Evolutionary conservation across 2,797 vertebrate species (phyloP).

Genomic region (Masticophis lateralis): DNA sequence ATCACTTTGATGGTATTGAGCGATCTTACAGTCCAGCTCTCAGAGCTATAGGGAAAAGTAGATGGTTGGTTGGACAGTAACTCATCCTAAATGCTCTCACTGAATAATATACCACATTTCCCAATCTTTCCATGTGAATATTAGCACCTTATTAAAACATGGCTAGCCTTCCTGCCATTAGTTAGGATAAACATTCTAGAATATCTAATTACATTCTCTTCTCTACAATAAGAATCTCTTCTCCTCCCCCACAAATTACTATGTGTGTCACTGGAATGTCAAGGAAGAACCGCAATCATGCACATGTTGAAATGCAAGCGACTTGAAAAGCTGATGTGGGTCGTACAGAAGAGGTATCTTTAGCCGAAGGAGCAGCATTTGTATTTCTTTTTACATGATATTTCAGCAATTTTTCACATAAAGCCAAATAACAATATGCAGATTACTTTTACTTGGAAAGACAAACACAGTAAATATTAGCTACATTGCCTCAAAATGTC

Average conservation of each 20-base stretch:
- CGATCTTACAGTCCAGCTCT: neutral
- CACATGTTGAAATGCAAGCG: neutral
- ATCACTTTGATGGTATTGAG: neutral
- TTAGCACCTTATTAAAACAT: conserved; percentile 2
- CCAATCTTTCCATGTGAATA: neutral
- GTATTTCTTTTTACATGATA: neutral
- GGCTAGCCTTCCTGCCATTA: neutral
- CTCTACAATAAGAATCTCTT: neutral
- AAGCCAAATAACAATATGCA: neutral
- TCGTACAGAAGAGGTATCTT: neutral
- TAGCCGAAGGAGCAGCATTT: neutral
- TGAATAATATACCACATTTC: neutral
- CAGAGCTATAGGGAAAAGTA: neutral
- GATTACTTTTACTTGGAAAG: neutral
- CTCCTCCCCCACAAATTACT: neutral
- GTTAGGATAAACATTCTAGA: neutral
- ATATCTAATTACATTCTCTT: neutral
- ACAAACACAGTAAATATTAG: neutral
- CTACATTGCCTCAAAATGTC: neutral
- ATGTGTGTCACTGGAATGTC: neutral
- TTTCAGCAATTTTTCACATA: neutral
- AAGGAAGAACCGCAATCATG: neutral
- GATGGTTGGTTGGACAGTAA: neutral
- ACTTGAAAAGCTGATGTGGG: neutral
- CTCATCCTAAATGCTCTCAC: neutral